Conservation (phyloP, 2,797 vertebrate species). For the Perodicticus potto region DNA sequence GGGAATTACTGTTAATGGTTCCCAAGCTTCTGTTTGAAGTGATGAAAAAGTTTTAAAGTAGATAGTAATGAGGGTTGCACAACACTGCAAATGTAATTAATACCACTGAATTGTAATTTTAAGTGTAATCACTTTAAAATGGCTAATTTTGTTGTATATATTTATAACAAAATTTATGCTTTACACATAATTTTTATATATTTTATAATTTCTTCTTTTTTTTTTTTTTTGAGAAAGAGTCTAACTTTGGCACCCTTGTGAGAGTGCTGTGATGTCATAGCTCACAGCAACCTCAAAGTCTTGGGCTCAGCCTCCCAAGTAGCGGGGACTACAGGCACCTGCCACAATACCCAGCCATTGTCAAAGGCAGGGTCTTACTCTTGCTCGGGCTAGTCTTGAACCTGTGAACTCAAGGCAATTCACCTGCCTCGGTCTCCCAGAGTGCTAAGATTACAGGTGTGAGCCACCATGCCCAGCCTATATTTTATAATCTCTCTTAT, state of each 20-base stretch:
- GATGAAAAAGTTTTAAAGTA: not conserved
- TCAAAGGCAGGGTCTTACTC: too few species aligned
- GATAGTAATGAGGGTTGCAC: not conserved
- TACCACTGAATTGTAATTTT: not conserved
- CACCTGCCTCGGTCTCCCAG: too few species aligned
- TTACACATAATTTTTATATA: not conserved
- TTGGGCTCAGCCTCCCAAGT: too few species aligned
- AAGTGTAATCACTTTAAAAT: not conserved
- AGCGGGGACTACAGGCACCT: too few species aligned
- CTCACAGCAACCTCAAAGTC: too few species aligned
- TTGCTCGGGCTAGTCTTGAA: too few species aligned
- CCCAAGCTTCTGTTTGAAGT: not conserved
- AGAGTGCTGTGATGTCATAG: too few species aligned
- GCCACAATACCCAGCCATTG: too few species aligned
- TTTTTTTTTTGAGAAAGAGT: too few species aligned
- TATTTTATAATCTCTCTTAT: not conserved
- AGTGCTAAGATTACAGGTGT: too few species aligned
- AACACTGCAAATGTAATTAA: not conserved
- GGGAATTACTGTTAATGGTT: not conserved
- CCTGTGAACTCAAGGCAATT: too few species aligned
- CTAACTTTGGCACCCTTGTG: too few species aligned
- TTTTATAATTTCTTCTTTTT: not conserved
- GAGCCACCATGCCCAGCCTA: not conserved
- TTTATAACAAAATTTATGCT: not conserved
- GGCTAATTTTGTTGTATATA: not conserved